Conservation (phyloP, 1,140 invertebrate species). For the Zaprionus kolodkinae region DNA sequence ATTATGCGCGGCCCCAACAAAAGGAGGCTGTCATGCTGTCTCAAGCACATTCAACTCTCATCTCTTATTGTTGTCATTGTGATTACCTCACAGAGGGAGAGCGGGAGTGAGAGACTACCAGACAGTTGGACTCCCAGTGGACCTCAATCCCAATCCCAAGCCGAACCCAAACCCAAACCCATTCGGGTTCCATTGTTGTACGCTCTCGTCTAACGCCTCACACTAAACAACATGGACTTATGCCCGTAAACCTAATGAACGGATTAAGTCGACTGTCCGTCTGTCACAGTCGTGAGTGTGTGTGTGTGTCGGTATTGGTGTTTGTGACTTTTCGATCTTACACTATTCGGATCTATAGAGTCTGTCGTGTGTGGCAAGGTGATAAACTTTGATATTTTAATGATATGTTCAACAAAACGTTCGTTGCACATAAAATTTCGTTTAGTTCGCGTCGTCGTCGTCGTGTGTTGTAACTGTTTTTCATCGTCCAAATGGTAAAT, state of each 20-base stretch:
- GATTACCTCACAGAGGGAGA: constrained; percentile 39
- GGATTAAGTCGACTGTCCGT: constrained; percentile 67
- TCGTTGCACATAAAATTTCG: constrained; percentile 77
- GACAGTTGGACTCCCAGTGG: constrained; percentile 1
- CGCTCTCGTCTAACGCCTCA: constrained; percentile 73
- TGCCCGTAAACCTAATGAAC: constrained; percentile 81
- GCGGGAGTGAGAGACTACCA: constrained; percentile 11
- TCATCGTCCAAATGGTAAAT: constrained; percentile 55
- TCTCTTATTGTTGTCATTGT: constrained; percentile 53
- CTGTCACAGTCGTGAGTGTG: constrained; percentile 23
- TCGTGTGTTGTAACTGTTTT: constrained; percentile 68
- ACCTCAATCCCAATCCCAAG: not conserved
- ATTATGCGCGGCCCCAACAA: constrained; percentile 58
- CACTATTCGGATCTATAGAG: constrained; percentile 35
- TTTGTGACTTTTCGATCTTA: constrained; percentile 52
- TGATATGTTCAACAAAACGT: constrained; percentile 82
- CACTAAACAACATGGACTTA: constrained; percentile 80
- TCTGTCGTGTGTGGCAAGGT: constrained; percentile 72
- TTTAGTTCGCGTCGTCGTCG: constrained; percentile 27
- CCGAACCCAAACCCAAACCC: not conserved
- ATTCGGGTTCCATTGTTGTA: constrained; percentile 58
- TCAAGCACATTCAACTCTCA: constrained; percentile 63
- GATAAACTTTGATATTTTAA: constrained; percentile 83
- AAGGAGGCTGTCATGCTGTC: constrained; percentile 73
- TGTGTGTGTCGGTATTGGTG: constrained; percentile 27